Evolutionary conservation across 2,113 vertebrate species (phyloP), one percentile per base, ranked within the genome.

Genomic region (Megaceryle maxima): DNA sequence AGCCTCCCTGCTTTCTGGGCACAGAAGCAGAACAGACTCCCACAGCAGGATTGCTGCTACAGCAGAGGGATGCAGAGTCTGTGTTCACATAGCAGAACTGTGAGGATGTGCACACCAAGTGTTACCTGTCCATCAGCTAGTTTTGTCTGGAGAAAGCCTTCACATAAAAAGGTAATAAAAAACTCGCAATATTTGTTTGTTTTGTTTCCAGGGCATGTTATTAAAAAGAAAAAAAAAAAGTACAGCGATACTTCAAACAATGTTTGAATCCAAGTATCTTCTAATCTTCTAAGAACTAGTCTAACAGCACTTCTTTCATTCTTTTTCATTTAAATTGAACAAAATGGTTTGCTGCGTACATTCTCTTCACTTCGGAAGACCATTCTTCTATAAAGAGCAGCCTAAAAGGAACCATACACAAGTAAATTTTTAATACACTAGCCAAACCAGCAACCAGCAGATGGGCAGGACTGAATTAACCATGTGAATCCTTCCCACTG

Each of bases 311-410:
- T 88, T 85, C 16, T 91, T 89, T 87, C 50, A 72, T 78, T 94
- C 74, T 81, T 70, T 90, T 90, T 67, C 50, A 81, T 75, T 87
- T 87, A 90, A 94, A 95, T 80, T 53, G 64, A 88, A 94, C 48
- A 94, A 93, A 86, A 91, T 57, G 18, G 44, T 85, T 89, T 90
- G 64, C 56, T 93, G 83, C 9, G 3, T 83, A 39, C 60, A 44
- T 55, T 48, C 41, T 95, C 74, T 51, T 97, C 72, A 94, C 93
- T 94, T 96, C 96, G 95, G 95, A 92, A 84, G 60, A 85, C 39
- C 31, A 80, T 72, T 93, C 55, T 84, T 93, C 92, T 96, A 91
- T 83, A 88, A 96, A 97, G 86, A 85, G 44, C 53, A 95, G 26
- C 79, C 56, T 75, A 63, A 60, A 56, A 92, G 24, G 80, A 88